phyloP scores from a whole-genome alignment of 2,888 invertebrate genomes.

The Euzetes globulus region DNA sequence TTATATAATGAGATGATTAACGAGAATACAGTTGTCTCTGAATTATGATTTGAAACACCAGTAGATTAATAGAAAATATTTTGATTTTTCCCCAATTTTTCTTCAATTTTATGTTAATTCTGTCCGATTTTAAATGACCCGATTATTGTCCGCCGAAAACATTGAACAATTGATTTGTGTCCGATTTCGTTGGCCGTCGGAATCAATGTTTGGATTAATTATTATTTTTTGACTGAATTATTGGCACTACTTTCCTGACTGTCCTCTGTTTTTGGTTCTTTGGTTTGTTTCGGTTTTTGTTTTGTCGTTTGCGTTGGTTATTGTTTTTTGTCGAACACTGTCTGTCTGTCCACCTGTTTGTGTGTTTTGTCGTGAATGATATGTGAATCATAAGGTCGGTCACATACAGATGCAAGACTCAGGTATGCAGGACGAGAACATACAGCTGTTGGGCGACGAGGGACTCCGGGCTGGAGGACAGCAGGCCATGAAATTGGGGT shows the following conservation, averaged over 20 bases:
- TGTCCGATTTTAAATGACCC: too few relatives aligned
- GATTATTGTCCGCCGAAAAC: too few relatives aligned
- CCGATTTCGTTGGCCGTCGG: neutral
- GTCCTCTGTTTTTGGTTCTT: neutral
- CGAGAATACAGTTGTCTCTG: neutral
- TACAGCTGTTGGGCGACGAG: conserved; percentile 92
- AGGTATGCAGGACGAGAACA: conserved; percentile 78
- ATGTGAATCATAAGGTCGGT: conserved; percentile 1
- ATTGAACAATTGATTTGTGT: too few relatives aligned
- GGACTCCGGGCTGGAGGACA: conserved; percentile 89
- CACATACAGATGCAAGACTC: conserved; percentile 86
- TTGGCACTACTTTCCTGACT: conserved; percentile 36
- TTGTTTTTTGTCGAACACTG: neutral
- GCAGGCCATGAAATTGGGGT: conserved; percentile 89
- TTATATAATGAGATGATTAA: conserved; percentile 4
- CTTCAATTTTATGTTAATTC: too few relatives aligned
- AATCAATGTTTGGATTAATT: neutral
- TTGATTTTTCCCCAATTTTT: too few relatives aligned
- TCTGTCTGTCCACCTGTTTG: neutral
- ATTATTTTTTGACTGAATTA: conserved; percentile 24
- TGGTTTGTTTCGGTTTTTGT: neutral
- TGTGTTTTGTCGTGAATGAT: conserved; percentile 13
- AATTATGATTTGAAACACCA: too few relatives aligned
- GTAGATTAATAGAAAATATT: too few relatives aligned
- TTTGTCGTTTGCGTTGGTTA: conserved; percentile 3